Evolutionary conservation across 2,113 vertebrate genomes (phyloP).

Genomic region (Columba janthina): DNA sequence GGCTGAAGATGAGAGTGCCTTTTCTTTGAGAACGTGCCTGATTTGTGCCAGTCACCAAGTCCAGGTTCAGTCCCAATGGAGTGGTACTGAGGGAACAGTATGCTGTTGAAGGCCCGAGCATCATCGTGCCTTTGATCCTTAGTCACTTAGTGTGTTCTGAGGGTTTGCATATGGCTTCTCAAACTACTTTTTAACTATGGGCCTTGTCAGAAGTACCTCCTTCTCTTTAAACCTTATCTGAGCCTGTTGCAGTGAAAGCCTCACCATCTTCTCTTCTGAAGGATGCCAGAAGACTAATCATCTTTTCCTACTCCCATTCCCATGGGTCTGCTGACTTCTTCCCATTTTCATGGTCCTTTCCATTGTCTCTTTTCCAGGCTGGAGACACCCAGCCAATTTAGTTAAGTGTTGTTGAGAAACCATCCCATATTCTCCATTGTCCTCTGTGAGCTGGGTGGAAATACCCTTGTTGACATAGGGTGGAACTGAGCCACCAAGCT

Average conservation of each 20-base stretch:
- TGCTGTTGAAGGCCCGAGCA: background rate
- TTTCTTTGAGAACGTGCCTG: background rate
- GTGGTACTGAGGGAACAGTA: background rate
- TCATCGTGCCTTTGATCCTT: background rate
- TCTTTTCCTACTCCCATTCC: background rate
- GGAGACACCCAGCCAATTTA: background rate
- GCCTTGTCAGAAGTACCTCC: background rate
- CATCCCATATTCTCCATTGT: rapidly evolving
- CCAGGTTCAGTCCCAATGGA: background rate
- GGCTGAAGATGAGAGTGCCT: background rate
- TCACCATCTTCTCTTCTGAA: background rate
- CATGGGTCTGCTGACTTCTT: background rate
- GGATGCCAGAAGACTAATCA: background rate
- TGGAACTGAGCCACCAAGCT: background rate
- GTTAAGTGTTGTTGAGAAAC: background rate
- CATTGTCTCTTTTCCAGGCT: background rate
- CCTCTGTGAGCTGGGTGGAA: background rate
- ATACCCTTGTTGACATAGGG: background rate
- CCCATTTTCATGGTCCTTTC: background rate
- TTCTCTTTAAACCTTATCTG: background rate
- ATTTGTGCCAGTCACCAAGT: background rate
- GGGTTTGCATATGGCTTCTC: background rate
- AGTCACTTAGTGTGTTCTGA: background rate
- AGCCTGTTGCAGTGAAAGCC: background rate
- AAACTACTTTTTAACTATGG: rapidly evolving